Evolutionary conservation across 1,140 invertebrate species (phyloP).

Genomic region (Scaptomyza montana): DNA sequence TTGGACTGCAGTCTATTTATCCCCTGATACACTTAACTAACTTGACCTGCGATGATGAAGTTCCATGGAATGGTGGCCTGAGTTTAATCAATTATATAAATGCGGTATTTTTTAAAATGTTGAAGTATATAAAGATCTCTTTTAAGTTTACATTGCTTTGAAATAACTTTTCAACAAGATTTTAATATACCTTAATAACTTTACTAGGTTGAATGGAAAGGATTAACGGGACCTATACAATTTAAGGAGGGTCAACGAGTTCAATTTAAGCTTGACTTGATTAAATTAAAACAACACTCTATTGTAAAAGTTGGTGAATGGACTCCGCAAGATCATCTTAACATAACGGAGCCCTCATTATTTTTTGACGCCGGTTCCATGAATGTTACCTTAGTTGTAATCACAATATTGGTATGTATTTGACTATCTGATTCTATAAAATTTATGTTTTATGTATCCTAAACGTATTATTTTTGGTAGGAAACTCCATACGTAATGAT

Average conservation of each 20-base stretch:
- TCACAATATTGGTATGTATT: conserved; percentile 73
- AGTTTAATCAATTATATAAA: conserved; percentile 96
- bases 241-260: conserved; percentile 93
- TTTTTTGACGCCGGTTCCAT: conserved; percentile 92
- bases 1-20: conserved; percentile 91
- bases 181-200: neutral
- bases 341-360: conserved; percentile 92
- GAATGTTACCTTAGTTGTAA: conserved; percentile 91
- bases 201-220: conserved; percentile 85
- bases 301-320: conserved; percentile 90
- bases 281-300: conserved; percentile 91
- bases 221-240: conserved; percentile 94
- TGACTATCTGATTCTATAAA: no score
- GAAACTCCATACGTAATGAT: conserved; percentile 98
- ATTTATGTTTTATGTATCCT: no score
- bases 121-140: neutral
- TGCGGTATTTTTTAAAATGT: conserved; percentile 86
- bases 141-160: no score
- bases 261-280: conserved; percentile 93
- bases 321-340: conserved; percentile 89
- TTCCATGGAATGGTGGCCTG: conserved; percentile 93
- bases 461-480: conserved; percentile 84
- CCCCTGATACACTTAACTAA: conserved; percentile 87
- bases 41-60: conserved; percentile 92
- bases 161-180: no score